phyloP scores from a whole-genome alignment of 1,140 invertebrate genomes.

The Drosophila sechellia region DNA sequence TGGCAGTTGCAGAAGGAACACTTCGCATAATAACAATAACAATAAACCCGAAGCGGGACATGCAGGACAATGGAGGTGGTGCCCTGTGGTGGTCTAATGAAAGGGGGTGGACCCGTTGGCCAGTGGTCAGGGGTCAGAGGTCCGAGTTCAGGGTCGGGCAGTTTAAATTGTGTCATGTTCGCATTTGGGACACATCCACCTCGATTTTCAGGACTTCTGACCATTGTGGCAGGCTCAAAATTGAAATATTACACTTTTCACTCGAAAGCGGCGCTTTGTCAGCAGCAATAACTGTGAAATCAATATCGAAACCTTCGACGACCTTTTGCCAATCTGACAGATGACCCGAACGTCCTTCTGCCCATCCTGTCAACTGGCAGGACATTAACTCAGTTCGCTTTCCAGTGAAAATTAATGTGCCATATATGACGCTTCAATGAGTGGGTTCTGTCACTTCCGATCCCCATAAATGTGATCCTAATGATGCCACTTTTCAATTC shows the following conservation, averaged over 20 bases:
- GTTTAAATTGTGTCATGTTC: constrained; percentile 79
- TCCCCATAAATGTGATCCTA: constrained; percentile 51
- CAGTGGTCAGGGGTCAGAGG: constrained; percentile 54
- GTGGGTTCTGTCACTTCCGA: constrained; percentile 49
- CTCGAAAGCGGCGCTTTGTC: constrained; percentile 47
- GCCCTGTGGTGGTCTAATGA: constrained; percentile 47
- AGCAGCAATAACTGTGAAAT: constrained; percentile 65
- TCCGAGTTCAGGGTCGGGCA: constrained; percentile 22
- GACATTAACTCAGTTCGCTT: constrained; percentile 47
- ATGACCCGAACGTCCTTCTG: constrained; percentile 46
- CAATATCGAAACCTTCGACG: constrained; percentile 50
- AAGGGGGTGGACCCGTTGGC: constrained; percentile 52
- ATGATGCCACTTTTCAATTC: constrained; percentile 44
- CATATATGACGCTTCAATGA: constrained; percentile 38
- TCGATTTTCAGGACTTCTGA: constrained; percentile 1
- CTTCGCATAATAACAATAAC: constrained; percentile 77
- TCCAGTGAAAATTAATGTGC: constrained; percentile 58
- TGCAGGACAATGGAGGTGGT: constrained; percentile 57
- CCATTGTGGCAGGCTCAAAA: constrained; percentile 50
- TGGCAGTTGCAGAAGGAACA: constrained; percentile 61
- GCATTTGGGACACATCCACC: constrained; percentile 42
- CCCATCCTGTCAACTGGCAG: constrained; percentile 20
- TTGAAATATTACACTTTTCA: constrained; percentile 81
- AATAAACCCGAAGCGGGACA: constrained; percentile 71
- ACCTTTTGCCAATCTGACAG: constrained; percentile 53